phyloP scores from a whole-genome alignment of 53 echinoderm and acorn worm species.

The Stichopus horrens region DNA sequence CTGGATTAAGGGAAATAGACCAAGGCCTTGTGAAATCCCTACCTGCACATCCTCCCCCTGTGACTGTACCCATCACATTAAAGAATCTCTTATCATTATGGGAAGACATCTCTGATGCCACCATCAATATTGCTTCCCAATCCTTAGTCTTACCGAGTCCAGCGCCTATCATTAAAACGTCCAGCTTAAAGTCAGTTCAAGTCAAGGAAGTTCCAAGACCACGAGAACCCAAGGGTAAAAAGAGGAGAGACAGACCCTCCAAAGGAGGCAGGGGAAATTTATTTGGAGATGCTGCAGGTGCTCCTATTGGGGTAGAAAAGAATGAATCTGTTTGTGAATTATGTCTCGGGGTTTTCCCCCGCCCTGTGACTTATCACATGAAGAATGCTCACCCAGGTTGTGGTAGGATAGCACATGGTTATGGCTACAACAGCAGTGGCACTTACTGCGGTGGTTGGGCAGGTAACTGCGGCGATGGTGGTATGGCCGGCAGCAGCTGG shows the following conservation, averaged over 20 bases:
- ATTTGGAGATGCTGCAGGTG: constrained; percentile 91
- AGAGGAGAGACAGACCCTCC: constrained; percentile 81
- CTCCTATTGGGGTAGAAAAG: constrained; percentile 76
- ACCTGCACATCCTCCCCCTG: not conserved
- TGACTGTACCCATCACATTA: constrained; percentile 76
- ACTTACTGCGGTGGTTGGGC: constrained; percentile 94
- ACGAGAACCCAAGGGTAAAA: constrained; percentile 78
- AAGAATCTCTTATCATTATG: constrained; percentile 88
- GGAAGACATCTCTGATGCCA: constrained; percentile 88
- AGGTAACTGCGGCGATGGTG: constrained; percentile 86
- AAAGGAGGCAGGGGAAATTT: constrained; percentile 92
- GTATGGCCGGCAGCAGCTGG: constrained; percentile 81
- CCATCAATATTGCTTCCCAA: constrained; percentile 85
- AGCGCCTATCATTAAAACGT: constrained; percentile 83
- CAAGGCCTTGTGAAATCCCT: constrained; percentile 49
- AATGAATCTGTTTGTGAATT: constrained; percentile 84
- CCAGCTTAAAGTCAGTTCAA: constrained; percentile 64
- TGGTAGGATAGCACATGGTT: constrained; percentile 81
- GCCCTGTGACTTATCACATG: constrained; percentile 98
- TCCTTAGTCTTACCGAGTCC: constrained; percentile 89
- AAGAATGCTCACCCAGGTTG: constrained; percentile 91
- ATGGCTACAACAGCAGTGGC: constrained; percentile 97
- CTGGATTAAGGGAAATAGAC: constrained; percentile 34
- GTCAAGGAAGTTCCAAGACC: constrained; percentile 70
- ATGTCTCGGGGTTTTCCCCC: constrained; percentile 84